Evolutionary conservation across 2,888 invertebrate species (phyloP).

Genomic region (Osedax frankpressi): DNA sequence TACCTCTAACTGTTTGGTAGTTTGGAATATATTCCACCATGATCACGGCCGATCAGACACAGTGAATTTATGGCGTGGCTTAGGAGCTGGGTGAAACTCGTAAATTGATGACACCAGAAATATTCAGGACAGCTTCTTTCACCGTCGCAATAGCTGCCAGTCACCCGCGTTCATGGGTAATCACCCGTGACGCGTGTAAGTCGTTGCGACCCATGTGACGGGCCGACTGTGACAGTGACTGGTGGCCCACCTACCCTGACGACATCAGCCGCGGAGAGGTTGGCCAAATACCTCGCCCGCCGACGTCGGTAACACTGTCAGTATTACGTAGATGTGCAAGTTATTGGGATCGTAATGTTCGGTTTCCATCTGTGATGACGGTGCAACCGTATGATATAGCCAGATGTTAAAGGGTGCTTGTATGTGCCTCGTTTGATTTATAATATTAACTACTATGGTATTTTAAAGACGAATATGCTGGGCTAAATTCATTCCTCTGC

Average conservation of each 20-base stretch:
- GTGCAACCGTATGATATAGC: neutral
- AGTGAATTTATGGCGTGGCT: neutral
- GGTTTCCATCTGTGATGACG: neutral
- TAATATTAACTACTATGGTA: no score
- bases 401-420: no score
- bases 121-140: conserved; percentile 2
- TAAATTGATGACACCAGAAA: conserved; percentile 2
- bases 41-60: neutral
- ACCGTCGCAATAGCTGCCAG: neutral
- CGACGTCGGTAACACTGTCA: neutral
- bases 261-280: neutral
- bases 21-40: neutral
- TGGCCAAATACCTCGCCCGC: neutral
- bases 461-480: no score
- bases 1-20: conserved; percentile 6
- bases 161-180: neutral
- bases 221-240: conserved; percentile 2
- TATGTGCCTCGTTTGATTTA: no score
- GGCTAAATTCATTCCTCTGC: no score
- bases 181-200: conserved; percentile 8
- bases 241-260: neutral
- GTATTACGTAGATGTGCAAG: conserved; percentile 8
- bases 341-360: neutral
- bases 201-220: neutral
- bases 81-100: neutral